Evolutionary conservation across 2,888 invertebrate species (phyloP).

Genomic region (Drosophila fungiperda): DNA sequence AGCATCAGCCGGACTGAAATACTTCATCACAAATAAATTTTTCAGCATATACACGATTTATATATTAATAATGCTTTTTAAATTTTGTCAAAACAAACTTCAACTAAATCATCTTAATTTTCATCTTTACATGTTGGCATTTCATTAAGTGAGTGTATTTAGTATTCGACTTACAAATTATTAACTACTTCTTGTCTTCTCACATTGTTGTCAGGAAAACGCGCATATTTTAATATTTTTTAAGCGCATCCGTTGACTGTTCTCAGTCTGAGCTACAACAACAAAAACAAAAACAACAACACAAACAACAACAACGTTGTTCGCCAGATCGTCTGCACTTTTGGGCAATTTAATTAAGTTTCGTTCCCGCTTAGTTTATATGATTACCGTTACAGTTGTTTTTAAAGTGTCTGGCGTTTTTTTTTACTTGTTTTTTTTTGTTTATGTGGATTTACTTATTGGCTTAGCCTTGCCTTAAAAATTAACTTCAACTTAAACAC

Average conservation of each 20-base stretch:
- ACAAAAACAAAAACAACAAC: not conserved
- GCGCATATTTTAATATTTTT: conserved; percentile 69
- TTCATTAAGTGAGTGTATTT: not conserved
- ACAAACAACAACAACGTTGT: conserved; percentile 5
- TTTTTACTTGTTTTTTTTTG: conserved; percentile 12
- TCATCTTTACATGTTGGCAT: not conserved
- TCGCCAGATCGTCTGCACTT: conserved; percentile 24
- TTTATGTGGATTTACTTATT: conserved; percentile 34
- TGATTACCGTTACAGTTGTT: conserved; percentile 67
- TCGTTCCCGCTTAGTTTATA: conserved; percentile 59
- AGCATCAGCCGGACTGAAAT: not conserved
- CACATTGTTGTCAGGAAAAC: conserved; percentile 60
- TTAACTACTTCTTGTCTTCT: conserved; percentile 10
- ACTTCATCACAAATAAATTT: not conserved
- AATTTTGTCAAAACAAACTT: not conserved
- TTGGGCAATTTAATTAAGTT: conserved; percentile 73
- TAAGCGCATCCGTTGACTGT: conserved; percentile 55
- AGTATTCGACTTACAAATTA: not conserved
- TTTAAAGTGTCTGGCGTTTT: conserved; percentile 7
- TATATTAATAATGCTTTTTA: not conserved
- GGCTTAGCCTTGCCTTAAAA: conserved; percentile 19
- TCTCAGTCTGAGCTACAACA: conserved; percentile 8
- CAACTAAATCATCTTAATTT: not conserved
- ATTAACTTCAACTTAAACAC: conserved; percentile 29
- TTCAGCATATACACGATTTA: not conserved